Conservation (phyloP, 2,888 invertebrate species). For the Melipona beecheii region DNA sequence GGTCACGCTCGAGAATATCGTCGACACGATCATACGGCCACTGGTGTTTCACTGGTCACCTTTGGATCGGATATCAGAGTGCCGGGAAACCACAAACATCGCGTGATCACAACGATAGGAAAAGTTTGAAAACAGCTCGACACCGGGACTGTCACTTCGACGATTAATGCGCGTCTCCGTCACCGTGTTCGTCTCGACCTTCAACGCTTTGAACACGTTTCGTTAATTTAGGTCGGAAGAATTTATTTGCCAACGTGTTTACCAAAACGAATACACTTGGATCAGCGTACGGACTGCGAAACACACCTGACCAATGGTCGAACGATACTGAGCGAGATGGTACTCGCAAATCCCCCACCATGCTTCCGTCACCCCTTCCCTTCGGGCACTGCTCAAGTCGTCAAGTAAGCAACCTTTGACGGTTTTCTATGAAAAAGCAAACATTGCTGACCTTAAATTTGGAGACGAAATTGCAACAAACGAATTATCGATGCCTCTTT, state of each 20-base stretch:
- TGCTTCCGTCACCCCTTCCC: conserved; percentile 31
- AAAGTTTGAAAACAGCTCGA: neutral
- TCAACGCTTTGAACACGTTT: neutral
- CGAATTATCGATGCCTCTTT: too few relatives aligned
- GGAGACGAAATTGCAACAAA: too few relatives aligned
- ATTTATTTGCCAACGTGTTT: neutral
- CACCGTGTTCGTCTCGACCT: neutral
- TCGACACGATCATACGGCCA: conserved; percentile 70
- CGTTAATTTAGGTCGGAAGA: too few relatives aligned
- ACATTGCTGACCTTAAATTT: neutral
- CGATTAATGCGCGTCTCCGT: neutral
- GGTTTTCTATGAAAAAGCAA: neutral
- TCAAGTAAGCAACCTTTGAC: conserved; percentile 46
- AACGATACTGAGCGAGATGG: conserved; percentile 65
- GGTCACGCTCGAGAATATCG: conserved; percentile 71
- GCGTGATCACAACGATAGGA: neutral
- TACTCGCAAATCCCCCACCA: conserved; percentile 60
- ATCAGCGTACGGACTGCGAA: conserved; percentile 27
- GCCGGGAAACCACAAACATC: conserved; percentile 45
- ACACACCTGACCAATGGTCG: conserved; percentile 69
- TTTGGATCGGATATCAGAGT: conserved; percentile 30
- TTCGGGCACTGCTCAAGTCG: conserved; percentile 21
- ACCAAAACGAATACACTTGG: neutral
- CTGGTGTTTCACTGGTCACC: conserved; percentile 51
- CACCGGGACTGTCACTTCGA: neutral